phyloP scores from a whole-genome alignment of 2,888 invertebrate species.

The Gibbula magus region DNA sequence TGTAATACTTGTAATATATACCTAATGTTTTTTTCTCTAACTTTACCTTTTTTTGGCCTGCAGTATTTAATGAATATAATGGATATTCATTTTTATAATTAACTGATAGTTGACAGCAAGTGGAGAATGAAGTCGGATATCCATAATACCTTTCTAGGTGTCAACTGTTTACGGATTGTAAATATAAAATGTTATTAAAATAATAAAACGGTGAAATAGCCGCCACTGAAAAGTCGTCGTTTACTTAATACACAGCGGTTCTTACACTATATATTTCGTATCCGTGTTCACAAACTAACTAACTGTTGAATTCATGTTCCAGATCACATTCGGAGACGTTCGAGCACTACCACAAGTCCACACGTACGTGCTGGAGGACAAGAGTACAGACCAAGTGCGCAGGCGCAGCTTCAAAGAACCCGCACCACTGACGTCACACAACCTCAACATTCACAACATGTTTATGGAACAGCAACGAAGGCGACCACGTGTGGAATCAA shows the following conservation, averaged over 20 bases:
- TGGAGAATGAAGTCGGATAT: too few species aligned
- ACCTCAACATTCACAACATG: constrained; percentile 25
- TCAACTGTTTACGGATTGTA: too few species aligned
- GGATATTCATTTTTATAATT: too few species aligned
- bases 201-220: too few species aligned
- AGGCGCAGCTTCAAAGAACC: not conserved
- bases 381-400: not conserved
- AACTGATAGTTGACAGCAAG: too few species aligned
- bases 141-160: too few species aligned
- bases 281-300: not conserved
- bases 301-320: not conserved
- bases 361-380: constrained; percentile 22
- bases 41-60: too few species aligned
- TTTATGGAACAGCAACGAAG: constrained; percentile 16
- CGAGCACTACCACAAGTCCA: constrained; percentile 15
- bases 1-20: too few species aligned
- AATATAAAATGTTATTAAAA: too few species aligned
- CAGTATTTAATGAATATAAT: too few species aligned
- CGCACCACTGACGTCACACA: constrained; percentile 20
- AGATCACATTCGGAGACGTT: constrained; percentile 5
- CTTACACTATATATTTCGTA: not conserved
- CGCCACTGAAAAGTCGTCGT: too few species aligned
- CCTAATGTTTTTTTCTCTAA: too few species aligned
- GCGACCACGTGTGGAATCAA: not conserved
- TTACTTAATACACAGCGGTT: not conserved